Conservation (phyloP, 2,797 vertebrate genomes). For the Anguilla megastoma region DNA sequence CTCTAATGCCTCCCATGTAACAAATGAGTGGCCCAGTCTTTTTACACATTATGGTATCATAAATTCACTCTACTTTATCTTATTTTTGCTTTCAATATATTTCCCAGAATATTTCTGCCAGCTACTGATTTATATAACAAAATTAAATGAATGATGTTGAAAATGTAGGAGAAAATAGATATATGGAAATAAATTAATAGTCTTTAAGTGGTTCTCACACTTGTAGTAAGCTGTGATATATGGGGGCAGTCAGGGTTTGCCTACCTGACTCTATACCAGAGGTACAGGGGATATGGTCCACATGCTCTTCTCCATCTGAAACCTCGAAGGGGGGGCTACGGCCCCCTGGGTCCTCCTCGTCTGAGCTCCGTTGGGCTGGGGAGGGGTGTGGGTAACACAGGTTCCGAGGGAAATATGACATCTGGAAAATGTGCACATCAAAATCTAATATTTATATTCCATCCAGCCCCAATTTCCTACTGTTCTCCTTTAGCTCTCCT, state of each 20-base stretch:
- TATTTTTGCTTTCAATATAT: not conserved
- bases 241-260: constrained; percentile 36
- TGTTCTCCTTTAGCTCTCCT: not conserved
- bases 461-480: no score
- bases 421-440: constrained; percentile 59
- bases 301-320: constrained; percentile 90
- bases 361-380: constrained; percentile 84
- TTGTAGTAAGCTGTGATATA: not conserved
- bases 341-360: constrained; percentile 88
- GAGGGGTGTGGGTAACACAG: constrained; percentile 79
- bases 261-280: constrained; percentile 85
- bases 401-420: constrained; percentile 80
- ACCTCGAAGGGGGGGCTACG: constrained; percentile 91
- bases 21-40: not conserved
- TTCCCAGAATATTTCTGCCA: not conserved
- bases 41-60: not conserved
- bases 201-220: no score
- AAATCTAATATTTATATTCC: not conserved
- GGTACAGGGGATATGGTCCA: constrained; percentile 79
- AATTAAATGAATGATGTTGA: not conserved
- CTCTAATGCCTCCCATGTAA: not conserved
- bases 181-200: not conserved
- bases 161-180: not conserved
- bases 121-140: not conserved
- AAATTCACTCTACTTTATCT: no score